phyloP scores from a whole-genome alignment of 1,140 invertebrate genomes.

The Steinernema feltiae region DNA sequence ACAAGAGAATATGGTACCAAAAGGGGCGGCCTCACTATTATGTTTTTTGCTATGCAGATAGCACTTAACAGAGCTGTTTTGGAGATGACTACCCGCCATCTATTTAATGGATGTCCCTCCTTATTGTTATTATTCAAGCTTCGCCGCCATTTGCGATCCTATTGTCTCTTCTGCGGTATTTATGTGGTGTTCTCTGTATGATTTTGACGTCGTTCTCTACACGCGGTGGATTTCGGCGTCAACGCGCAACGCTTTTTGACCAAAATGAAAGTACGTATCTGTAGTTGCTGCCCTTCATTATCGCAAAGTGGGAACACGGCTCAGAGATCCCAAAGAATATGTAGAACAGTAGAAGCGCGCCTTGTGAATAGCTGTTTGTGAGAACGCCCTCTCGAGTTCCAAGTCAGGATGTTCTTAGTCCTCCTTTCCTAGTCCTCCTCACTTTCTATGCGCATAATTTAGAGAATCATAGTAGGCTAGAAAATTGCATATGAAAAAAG shows the following conservation, averaged over 20 bases:
- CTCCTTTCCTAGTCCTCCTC: no score
- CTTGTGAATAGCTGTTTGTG: no score
- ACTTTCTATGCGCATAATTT: no score
- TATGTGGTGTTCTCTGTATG: neutral
- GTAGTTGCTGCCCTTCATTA: neutral
- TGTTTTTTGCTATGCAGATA: no score
- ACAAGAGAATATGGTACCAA: neutral
- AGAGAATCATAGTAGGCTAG: no score
- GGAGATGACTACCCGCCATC: neutral
- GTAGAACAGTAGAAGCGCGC: no score
- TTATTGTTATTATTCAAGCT: neutral
- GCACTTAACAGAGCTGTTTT: neutral
- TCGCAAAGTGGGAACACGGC: no score
- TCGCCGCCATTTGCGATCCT: neutral
- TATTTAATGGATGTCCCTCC: neutral
- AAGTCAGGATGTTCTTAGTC: no score
- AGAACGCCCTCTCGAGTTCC: no score
- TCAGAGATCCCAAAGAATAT: no score
- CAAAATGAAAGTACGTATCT: neutral
- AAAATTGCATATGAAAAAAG: no score
- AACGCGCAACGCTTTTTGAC: neutral
- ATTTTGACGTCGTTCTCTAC: neutral
- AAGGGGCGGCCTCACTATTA: neutral
- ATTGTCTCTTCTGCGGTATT: neutral
- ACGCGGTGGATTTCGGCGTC: neutral